Conservation (phyloP, 2,797 vertebrate genomes). For the Mycteria americana region DNA sequence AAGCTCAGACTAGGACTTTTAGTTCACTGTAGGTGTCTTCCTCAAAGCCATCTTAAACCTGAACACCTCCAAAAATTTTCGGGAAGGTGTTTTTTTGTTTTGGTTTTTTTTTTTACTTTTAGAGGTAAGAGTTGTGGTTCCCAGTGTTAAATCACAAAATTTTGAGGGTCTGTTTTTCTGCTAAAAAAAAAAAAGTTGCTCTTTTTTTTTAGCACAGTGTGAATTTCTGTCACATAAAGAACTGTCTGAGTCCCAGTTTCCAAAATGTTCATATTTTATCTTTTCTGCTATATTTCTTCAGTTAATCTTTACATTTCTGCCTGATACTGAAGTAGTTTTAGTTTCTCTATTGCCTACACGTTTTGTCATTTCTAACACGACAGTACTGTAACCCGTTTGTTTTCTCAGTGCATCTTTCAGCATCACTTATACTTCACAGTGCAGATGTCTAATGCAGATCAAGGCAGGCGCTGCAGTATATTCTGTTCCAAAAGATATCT, state of each 20-base stretch:
- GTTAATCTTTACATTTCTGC: conserved; percentile 18
- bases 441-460: conserved; percentile 67
- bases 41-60: neutral
- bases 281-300: neutral
- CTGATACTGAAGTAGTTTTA: neutral
- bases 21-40: neutral
- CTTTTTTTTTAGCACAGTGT: neutral
- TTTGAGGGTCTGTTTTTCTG: neutral
- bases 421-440: conserved; percentile 55
- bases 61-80: neutral
- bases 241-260: neutral
- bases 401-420: conserved; percentile 61
- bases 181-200: neutral
- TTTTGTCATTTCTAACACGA: conserved; percentile 41
- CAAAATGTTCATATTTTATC: neutral
- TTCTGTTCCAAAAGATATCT: conserved; percentile 60
- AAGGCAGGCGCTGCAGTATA: conserved; percentile 29
- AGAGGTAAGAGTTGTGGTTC: neutral
- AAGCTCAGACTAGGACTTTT: neutral
- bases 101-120: neutral
- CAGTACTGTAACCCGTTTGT: conserved; percentile 46
- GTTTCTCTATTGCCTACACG: conserved; percentile 10
- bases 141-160: neutral
- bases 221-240: neutral
- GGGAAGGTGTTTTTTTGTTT: neutral